Evolutionary conservation across 2,888 invertebrate genomes (phyloP).

Genomic region (Dicyrtoma fusca): DNA sequence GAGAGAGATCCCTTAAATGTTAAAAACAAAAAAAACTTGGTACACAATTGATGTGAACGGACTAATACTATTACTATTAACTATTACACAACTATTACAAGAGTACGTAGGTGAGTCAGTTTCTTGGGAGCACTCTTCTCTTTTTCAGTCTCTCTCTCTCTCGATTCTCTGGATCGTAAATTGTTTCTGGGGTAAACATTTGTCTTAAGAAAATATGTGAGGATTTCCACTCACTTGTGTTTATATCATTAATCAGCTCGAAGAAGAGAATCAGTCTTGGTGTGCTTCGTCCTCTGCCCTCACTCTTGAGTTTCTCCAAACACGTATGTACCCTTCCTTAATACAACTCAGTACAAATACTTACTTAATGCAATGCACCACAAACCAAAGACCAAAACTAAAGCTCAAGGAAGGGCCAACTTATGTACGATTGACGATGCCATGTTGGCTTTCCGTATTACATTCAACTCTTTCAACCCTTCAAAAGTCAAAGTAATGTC

Average conservation of each 20-base stretch:
- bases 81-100: neutral
- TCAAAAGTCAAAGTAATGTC: too few relatives aligned
- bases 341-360: neutral
- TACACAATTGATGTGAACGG: too few relatives aligned
- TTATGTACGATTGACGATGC: too few relatives aligned
- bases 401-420: too few relatives aligned
- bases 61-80: slow-evolving; percentile 13
- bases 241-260: slow-evolving; percentile 55
- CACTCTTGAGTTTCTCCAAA: neutral
- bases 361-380: neutral
- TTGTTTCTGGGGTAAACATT: slow-evolving; percentile 56
- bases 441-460: too few relatives aligned
- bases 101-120: slow-evolving; percentile 1
- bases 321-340: slow-evolving; percentile 16
- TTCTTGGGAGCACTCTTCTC: neutral
- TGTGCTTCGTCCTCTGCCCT: too few relatives aligned
- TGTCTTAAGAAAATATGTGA: slow-evolving; percentile 54
- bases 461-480: too few relatives aligned
- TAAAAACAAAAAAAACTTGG: neutral
- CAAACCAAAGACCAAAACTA: neutral
- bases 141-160: slow-evolving; percentile 13
- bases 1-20: too few relatives aligned
- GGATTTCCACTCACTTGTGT: slow-evolving; percentile 45
- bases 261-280: slow-evolving; percentile 33
- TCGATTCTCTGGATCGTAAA: slow-evolving; percentile 49